Percentiles rank a stretch among this genome's conserved stretches.
These are phyloP conservation scores for Bostrychus sinensis DNA, from an alignment of 2,113 vertebrate species.

Conservation along the genomic window DNA sequence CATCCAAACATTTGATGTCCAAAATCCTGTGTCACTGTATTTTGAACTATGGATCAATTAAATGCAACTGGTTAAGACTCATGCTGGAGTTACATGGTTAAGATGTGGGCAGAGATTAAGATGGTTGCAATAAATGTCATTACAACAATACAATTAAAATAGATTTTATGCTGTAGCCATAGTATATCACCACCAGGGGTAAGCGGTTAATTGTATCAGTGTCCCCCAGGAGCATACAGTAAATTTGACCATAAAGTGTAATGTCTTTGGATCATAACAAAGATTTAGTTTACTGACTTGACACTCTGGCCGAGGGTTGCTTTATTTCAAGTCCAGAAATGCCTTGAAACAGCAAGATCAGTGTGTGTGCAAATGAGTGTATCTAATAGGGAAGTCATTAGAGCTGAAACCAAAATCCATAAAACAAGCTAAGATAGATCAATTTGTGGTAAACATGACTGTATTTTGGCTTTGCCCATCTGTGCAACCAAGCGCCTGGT, in stretches of 20 bases:
- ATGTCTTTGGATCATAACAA: background rate
- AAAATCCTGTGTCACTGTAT: background rate
- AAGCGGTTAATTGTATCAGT: background rate
- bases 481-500: background rate
- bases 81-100: background rate
- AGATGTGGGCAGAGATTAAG: background rate
- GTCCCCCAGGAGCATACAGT: background rate
- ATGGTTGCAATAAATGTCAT: background rate
- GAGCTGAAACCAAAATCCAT: no score
- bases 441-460: background rate
- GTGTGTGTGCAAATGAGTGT: no score
- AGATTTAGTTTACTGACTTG: background rate
- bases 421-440: background rate
- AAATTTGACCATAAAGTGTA: conserved; percentile 1
- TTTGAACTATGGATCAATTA: background rate
- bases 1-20: no score
- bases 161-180: background rate
- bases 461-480: background rate
- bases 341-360: no score
- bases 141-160: conserved; percentile 2
- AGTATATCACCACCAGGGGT: background rate
- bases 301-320: background rate
- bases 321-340: background rate
- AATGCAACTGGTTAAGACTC: background rate
- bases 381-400: no score